phyloP scores from a whole-genome alignment of 2,797 vertebrate species.

The Falco novaeseelandiae region DNA sequence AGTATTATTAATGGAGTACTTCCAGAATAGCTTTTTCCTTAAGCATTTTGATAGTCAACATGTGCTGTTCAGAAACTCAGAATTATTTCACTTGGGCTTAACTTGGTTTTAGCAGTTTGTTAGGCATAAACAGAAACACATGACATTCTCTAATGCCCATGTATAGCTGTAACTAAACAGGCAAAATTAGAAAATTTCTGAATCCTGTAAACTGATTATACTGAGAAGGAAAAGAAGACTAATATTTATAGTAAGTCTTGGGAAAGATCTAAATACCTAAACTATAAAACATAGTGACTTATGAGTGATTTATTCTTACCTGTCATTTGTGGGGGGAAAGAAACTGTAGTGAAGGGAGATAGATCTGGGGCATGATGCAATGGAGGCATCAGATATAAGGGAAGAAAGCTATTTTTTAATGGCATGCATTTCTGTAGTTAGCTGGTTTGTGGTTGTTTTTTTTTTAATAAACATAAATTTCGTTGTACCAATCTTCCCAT shows the following conservation, averaged over 20 bases:
- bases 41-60: not conserved
- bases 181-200: not conserved
- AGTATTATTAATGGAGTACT: not conserved
- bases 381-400: not conserved
- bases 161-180: not conserved
- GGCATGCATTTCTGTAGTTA: not conserved
- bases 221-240: not conserved
- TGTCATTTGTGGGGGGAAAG: not conserved
- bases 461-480: not conserved
- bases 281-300: not conserved
- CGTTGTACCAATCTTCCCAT: not conserved
- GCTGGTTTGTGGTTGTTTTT: not conserved
- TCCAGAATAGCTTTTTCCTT: not conserved
- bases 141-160: not conserved
- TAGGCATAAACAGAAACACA: not conserved
- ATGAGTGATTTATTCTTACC: not conserved
- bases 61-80: not conserved
- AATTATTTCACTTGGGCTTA: not conserved
- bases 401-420: not conserved
- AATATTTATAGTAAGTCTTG: not conserved
- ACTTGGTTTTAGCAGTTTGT: not conserved
- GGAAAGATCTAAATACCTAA: not conserved
- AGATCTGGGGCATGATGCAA: not conserved
- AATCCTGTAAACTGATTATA: not conserved
- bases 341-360: not conserved